Evolutionary conservation across 2,888 invertebrate genomes (phyloP).

Genomic region (Aphodius granarius): DNA sequence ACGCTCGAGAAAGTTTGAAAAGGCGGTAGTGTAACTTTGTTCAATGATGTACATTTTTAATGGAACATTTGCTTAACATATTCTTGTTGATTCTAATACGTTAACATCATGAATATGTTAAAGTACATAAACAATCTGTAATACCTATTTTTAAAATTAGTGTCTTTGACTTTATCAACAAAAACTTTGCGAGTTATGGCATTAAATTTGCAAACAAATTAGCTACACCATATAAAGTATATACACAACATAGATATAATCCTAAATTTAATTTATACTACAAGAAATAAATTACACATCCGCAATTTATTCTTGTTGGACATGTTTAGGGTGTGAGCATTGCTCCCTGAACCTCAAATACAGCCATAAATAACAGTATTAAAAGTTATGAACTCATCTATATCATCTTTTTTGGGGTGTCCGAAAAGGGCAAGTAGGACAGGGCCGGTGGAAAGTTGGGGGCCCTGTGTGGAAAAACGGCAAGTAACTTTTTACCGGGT

Average conservation of each 20-base stretch:
- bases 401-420: neutral
- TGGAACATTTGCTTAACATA: neutral
- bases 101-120: no score
- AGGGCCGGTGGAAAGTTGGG: neutral
- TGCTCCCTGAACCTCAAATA: neutral
- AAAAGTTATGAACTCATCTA: constrained; percentile 3
- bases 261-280: neutral
- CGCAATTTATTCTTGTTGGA: neutral
- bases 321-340: neutral
- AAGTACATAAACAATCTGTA: no score
- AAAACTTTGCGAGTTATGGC: no score
- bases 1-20: neutral
- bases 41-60: neutral
- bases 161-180: no score
- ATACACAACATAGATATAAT: neutral
- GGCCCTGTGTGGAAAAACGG: neutral
- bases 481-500: neutral
- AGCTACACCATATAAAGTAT: no score
- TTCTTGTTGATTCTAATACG: no score
- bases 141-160: no score
- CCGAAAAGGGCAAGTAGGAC: neutral
- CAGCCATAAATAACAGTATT: neutral
- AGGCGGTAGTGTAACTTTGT: neutral
- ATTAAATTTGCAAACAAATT: no score
- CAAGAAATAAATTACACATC: neutral